A percentile compares a stretch with the other conserved stretches of the same genome.
These are phyloP conservation scores for Prunella strophiata DNA, from an alignment of 2,797 vertebrate species.

Conservation along the genomic window DNA sequence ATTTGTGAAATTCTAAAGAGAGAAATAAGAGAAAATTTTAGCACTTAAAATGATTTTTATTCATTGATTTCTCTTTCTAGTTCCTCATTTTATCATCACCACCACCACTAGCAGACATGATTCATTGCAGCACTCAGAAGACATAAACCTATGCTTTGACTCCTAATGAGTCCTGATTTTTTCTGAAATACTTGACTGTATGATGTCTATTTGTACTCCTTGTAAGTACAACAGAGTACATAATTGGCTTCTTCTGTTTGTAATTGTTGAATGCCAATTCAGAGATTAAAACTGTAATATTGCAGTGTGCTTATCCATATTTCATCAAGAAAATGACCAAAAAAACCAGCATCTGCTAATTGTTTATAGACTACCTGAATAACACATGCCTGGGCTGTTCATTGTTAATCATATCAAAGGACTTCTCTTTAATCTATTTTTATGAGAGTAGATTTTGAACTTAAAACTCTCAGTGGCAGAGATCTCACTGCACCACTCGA, in stretches of 20 bases:
- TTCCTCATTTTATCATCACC: background rate
- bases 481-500: background rate
- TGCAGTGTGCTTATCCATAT: background rate
- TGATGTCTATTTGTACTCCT: background rate
- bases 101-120: background rate
- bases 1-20: constrained; percentile 82
- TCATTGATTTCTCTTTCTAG: background rate
- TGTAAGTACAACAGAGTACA: background rate
- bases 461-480: background rate
- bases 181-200: background rate
- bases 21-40: background rate
- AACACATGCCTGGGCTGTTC: background rate
- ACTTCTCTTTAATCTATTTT: background rate
- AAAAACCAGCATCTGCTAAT: background rate
- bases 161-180: background rate
- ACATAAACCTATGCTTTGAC: background rate
- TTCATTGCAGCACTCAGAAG: background rate
- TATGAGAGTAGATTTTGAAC: background rate
- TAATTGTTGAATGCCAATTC: background rate
- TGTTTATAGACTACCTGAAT: background rate
- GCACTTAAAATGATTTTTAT: background rate
- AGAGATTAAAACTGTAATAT: background rate
- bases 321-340: background rate
- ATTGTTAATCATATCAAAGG: background rate
- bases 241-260: background rate